phyloP scores from a whole-genome alignment of 2,113 vertebrate genomes.

The Phasianus colchicus region DNA sequence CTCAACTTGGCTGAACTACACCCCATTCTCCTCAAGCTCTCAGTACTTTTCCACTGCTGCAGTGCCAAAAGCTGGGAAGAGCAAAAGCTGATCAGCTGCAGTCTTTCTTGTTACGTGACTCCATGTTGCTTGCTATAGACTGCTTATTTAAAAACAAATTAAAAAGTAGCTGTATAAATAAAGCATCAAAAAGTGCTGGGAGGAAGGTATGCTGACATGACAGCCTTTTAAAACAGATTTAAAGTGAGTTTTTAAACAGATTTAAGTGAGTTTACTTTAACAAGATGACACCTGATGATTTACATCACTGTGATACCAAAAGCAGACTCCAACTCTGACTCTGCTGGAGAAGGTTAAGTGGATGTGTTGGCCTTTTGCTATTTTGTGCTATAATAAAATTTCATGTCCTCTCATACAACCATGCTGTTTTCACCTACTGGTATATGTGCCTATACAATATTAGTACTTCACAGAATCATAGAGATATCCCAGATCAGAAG shows the following conservation, averaged over 20 bases:
- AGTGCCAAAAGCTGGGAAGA: slow-evolving; percentile 42
- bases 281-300: slow-evolving; percentile 1
- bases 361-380: not conserved
- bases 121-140: slow-evolving; percentile 35
- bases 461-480: not conserved
- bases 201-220: not conserved
- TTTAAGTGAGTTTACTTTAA: not conserved
- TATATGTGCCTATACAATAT: not conserved
- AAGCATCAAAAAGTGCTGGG: not conserved
- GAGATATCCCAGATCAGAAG: too few species aligned
- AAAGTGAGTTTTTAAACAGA: not conserved
- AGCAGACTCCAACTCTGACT: not conserved
- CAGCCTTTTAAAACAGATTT: not conserved
- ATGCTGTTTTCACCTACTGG: not conserved
- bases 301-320: not conserved
- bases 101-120: not conserved
- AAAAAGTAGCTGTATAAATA: not conserved
- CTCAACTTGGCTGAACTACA: slow-evolving; percentile 64
- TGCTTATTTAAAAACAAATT: not conserved
- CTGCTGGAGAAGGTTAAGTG: not conserved
- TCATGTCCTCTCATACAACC: not conserved
- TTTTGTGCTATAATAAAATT: not conserved
- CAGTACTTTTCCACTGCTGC: slow-evolving; percentile 75
- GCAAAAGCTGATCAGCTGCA: slow-evolving; percentile 57
- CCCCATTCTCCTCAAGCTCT: slow-evolving; percentile 53